These are phyloP conservation scores for Pristionchus fissidentatus DNA, from an alignment of 2,888 invertebrate species.

Conservation along the genomic window DNA sequence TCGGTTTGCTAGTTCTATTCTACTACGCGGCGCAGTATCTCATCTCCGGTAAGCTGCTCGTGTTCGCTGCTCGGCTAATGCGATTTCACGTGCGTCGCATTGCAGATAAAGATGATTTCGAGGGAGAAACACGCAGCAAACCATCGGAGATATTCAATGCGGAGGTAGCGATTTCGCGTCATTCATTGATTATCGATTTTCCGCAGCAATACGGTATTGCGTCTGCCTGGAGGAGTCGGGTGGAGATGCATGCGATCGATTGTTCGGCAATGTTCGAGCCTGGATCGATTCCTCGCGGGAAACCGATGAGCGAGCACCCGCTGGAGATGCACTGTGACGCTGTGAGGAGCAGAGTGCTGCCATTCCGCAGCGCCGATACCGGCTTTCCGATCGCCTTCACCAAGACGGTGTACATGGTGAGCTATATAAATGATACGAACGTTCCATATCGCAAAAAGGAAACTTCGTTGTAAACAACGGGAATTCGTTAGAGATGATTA, in stretches of 20 bases:
- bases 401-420: slow-evolving; percentile 39
- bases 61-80: slow-evolving; percentile 3
- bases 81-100: background rate
- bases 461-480: too few species aligned
- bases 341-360: slow-evolving; percentile 38
- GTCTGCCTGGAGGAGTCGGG: slow-evolving; percentile 17
- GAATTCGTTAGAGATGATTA: too few species aligned
- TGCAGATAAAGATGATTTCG: slow-evolving; percentile 40
- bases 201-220: slow-evolving; percentile 35
- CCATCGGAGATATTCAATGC: background rate
- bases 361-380: slow-evolving; percentile 28
- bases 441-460: too few species aligned
- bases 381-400: slow-evolving; percentile 38
- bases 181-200: background rate
- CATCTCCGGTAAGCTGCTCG: background rate
- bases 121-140: slow-evolving; percentile 20
- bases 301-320: slow-evolving; percentile 12
- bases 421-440: too few species aligned
- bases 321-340: slow-evolving; percentile 46
- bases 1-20: background rate
- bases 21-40: slow-evolving; percentile 25
- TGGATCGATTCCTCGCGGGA: background rate
- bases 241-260: slow-evolving; percentile 1
- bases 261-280: background rate
- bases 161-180: background rate